These are phyloP conservation scores for Poeciliopsis infans DNA, from an alignment of 2,797 vertebrate genomes.

Conservation along the genomic window DNA sequence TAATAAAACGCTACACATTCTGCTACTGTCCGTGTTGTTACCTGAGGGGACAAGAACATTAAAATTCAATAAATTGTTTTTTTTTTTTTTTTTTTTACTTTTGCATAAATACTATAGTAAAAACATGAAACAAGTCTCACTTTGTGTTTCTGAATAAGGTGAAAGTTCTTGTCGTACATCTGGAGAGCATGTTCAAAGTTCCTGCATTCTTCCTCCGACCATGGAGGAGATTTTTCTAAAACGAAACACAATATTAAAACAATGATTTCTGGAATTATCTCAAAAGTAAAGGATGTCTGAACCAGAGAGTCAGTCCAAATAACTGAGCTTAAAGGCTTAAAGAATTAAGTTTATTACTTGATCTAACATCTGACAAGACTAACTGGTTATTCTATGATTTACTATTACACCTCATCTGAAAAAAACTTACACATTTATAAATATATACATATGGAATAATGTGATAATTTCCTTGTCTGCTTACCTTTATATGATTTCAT, in stretches of 20 bases:
- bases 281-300: neutral
- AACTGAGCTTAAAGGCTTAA: neutral
- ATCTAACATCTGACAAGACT: neutral
- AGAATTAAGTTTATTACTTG: neutral
- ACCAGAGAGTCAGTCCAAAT: neutral
- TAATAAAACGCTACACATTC: slow-evolving; percentile 99
- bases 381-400: neutral
- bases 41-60: slow-evolving; percentile 70
- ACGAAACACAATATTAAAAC: slow-evolving; percentile 15
- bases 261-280: neutral
- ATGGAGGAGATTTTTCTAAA: slow-evolving; percentile 89
- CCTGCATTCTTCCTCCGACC: slow-evolving; percentile 98
- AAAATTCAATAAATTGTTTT: neutral
- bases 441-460: neutral
- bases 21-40: slow-evolving; percentile 91
- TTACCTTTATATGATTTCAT: slow-evolving; percentile 90
- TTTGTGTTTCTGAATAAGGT: slow-evolving; percentile 99
- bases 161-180: slow-evolving; percentile 97
- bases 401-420: neutral
- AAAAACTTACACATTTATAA: neutral
- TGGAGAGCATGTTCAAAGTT: slow-evolving; percentile 96
- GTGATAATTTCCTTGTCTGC: slow-evolving; percentile 19
- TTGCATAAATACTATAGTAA: neutral
- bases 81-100: neutral
- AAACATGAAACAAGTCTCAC: slow-evolving; percentile 69